Conservation (phyloP, 2,113 vertebrate species). For the Nannospalax galili region DNA sequence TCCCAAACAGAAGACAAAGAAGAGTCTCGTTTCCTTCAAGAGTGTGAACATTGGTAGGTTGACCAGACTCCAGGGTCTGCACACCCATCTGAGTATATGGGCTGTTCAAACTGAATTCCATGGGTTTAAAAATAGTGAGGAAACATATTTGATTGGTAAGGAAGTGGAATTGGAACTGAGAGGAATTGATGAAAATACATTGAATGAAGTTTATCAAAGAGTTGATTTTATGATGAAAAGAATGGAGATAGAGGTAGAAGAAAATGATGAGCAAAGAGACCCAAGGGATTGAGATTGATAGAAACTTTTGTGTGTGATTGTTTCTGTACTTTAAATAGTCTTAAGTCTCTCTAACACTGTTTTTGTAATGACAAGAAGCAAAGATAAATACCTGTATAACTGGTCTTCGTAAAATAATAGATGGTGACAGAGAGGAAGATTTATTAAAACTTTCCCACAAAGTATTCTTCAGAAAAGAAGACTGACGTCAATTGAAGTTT, state of each 20-base stretch:
- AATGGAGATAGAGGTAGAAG: neutral
- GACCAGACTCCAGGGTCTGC: too few species aligned
- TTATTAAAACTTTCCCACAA: constrained; percentile 11
- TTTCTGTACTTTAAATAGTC: neutral
- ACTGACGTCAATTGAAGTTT: neutral
- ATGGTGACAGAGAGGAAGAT: neutral
- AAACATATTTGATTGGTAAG: too few species aligned
- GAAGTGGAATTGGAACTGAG: too few species aligned
- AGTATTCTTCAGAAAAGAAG: neutral
- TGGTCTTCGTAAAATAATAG: constrained; percentile 23
- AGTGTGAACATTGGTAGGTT: too few species aligned
- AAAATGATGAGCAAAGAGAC: neutral
- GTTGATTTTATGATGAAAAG: neutral
- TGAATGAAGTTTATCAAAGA: too few species aligned
- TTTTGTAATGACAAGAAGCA: neutral
- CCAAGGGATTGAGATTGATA: neutral
- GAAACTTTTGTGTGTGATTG: neutral
- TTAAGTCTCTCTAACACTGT: neutral
- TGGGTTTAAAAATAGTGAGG: too few species aligned
- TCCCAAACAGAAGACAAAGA: neutral
- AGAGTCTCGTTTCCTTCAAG: too few species aligned
- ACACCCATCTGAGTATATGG: too few species aligned
- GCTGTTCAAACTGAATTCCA: too few species aligned
- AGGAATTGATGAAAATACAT: too few species aligned
- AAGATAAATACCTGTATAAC: neutral